These are phyloP conservation scores for Dioctria linearis DNA, from an alignment of 2,888 invertebrate species.

Conservation along the genomic window DNA sequence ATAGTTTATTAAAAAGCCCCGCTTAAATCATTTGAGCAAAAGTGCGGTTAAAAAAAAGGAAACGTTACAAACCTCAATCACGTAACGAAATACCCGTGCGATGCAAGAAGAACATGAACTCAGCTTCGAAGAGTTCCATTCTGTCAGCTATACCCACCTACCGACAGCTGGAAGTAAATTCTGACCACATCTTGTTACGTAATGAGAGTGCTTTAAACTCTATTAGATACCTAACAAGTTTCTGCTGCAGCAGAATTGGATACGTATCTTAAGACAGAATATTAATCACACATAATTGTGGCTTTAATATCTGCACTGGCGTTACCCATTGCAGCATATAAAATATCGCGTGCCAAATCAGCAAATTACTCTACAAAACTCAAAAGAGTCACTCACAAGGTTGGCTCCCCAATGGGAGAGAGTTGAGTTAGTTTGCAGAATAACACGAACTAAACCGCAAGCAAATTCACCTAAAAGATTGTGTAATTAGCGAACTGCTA, in stretches of 20 bases:
- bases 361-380: conserved; percentile 3
- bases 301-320: conserved; percentile 41
- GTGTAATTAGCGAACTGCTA: conserved; percentile 1
- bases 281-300: conserved; percentile 42
- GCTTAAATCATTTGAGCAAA: conserved; percentile 9
- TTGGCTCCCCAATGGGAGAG: not conserved
- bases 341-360: conserved; percentile 32
- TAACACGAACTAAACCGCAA: not conserved
- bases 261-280: conserved; percentile 29
- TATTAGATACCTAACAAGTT: conserved; percentile 2
- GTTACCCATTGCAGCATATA: conserved; percentile 32
- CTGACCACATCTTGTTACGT: conserved; percentile 34
- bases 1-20: not conserved
- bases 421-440: not conserved
- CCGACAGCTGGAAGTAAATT: conserved; percentile 40
- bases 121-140: not conserved
- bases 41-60: conserved; percentile 20
- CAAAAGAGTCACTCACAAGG: too few species aligned
- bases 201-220: conserved; percentile 37
- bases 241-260: not conserved
- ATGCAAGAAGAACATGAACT: conserved; percentile 15
- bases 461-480: not conserved
- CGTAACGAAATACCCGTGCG: conserved; percentile 47
- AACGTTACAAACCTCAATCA: conserved; percentile 37
- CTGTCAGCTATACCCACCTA: not conserved